Evolutionary conservation across 2,888 invertebrate genomes (phyloP), one percentile per base, ranked within the genome.

Genomic region (Oscheius sp.): DNA sequence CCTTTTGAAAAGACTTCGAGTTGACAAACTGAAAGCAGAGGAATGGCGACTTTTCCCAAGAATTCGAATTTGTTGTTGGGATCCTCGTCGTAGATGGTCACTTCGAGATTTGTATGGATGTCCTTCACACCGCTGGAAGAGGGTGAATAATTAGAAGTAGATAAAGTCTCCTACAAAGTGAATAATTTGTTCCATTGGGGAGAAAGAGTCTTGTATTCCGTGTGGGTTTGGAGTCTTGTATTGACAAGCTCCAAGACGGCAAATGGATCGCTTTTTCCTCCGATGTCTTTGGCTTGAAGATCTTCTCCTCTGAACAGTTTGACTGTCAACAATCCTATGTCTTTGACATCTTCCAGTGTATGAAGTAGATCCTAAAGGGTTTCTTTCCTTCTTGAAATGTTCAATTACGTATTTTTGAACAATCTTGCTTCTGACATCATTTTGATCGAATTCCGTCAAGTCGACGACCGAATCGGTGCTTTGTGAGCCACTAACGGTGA

Each of bases 131-230:
- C 82, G 72, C 89, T 89, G 83, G 61, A 58, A 58, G 23, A 29
- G 3, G 10, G 15, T 42, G n/a, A 3, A 15, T 31, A 53, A 31
- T 29, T 2, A 33, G 31, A 53, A n/a, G n/a, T n/a, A n/a, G n/a
- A 57, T 39, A 23, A 6, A 45, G 6, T 23, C 23, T 23, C 79
- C 72, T 91, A 95, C 94, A 98, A 96, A 50, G 94, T 95, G 87
- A 97, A 98, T 79, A 96, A 93, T 89, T 97, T 97, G 89, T 96
- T 95, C 98, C 98, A 98, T 78, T 92, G 94, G 0, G 98, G 98
- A 65, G 92, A 90, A 25, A 98, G 89, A 0, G 97, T 98, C 88
- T 97, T 96, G 88, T 98, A 98, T 88, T 97, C 96, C 0, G 98
- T 98, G 87, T 97, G 96, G 0, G 98, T 98, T 88, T 97, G 96